phyloP scores from a whole-genome alignment of 2,113 vertebrate species.

The Boulengeromyrus knoepffleri region DNA sequence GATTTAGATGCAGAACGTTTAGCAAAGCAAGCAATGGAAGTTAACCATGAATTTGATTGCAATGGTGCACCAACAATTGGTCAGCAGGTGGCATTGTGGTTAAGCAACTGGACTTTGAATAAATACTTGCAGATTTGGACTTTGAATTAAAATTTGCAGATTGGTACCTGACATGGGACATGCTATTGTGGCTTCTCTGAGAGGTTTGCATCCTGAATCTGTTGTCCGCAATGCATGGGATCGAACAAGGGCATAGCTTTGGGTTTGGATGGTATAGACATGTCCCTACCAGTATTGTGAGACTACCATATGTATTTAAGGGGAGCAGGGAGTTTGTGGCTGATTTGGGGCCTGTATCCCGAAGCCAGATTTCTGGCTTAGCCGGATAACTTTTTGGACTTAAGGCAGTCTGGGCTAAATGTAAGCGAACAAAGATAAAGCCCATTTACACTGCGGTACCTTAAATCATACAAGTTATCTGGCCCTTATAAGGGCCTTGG shows the following conservation, averaged over 20 bases:
- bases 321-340: not conserved
- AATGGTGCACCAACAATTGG: not conserved
- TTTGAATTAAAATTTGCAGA: no score
- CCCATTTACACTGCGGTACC: not conserved
- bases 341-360: not conserved
- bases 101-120: not conserved
- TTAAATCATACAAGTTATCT: not conserved
- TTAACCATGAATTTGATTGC: not conserved
- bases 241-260: not conserved
- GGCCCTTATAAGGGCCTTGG: not conserved
- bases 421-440: not conserved
- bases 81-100: not conserved
- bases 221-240: not conserved
- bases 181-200: not conserved
- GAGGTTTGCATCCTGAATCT: not conserved
- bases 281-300: not conserved
- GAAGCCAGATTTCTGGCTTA: not conserved
- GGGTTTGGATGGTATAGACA: not conserved
- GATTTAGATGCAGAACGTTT: not conserved
- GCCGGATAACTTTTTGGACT: not conserved
- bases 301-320: not conserved
- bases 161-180: not conserved
- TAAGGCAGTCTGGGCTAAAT: not conserved
- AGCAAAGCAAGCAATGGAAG: not conserved
- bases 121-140: not conserved